phyloP scores from a whole-genome alignment of 2,113 vertebrate genomes.

The Ciconia boyciana region DNA sequence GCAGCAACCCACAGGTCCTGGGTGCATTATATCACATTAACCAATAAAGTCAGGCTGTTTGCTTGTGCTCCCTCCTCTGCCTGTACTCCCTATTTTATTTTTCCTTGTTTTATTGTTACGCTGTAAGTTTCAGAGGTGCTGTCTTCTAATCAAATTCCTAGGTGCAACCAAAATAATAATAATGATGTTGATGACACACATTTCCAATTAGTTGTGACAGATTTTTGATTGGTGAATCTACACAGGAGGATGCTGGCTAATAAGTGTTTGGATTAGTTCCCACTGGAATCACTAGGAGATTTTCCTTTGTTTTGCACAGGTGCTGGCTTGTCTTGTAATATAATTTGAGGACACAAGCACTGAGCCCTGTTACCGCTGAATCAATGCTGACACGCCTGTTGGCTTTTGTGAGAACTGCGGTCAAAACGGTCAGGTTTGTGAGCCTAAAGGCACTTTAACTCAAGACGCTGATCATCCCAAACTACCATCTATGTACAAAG shows the following conservation, averaged over 20 bases:
- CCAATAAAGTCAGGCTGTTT: not conserved
- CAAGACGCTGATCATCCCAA: not conserved
- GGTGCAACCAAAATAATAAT: not conserved
- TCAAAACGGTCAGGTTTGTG: not conserved
- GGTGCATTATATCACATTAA: not conserved
- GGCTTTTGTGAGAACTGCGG: not conserved
- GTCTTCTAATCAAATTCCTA: not conserved
- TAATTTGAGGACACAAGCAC: not conserved
- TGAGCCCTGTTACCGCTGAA: not conserved
- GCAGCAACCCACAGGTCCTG: not conserved
- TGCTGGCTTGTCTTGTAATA: not conserved
- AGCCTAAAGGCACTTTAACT: not conserved
- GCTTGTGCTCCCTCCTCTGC: not conserved
- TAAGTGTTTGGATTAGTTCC: not conserved
- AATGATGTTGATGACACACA: not conserved
- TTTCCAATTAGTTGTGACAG: not conserved
- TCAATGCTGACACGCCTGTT: not conserved
- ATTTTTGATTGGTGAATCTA: not conserved
- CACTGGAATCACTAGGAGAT: not conserved
- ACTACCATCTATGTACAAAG: not conserved
- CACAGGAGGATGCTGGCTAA: not conserved
- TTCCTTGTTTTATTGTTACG: not conserved
- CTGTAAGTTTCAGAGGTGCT: not conserved
- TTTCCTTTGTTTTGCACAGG: not conserved
- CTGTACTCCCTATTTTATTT: not conserved